phyloP scores from a whole-genome alignment of 2,797 vertebrate genomes.

The Phoxinus dragarum region DNA sequence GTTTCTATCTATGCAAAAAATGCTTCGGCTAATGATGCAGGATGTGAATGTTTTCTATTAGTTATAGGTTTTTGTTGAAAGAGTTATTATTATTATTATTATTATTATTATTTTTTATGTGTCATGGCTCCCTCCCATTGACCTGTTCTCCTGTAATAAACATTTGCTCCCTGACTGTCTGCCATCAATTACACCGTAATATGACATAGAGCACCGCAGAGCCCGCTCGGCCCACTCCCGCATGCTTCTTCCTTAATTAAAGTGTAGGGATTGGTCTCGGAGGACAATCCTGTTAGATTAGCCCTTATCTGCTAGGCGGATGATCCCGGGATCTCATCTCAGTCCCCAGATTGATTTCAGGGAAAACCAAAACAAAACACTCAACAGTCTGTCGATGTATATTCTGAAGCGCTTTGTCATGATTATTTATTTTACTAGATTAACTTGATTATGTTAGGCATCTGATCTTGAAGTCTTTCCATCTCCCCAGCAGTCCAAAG shows the following conservation, averaged over 20 bases:
- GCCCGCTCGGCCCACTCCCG: neutral
- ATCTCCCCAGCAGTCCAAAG: neutral
- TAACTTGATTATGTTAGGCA: neutral
- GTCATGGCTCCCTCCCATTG: neutral
- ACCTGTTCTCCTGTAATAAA: slow-evolving; percentile 2
- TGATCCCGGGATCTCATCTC: slow-evolving; percentile 35
- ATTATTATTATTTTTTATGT: neutral
- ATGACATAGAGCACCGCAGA: neutral
- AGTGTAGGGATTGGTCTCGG: slow-evolving; percentile 39
- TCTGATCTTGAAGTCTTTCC: slow-evolving; percentile 6
- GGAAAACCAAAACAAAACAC: slow-evolving; percentile 29
- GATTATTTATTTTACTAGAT: slow-evolving; percentile 2
- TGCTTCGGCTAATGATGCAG: neutral
- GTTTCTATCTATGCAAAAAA: neutral
- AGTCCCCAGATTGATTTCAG: slow-evolving; percentile 14
- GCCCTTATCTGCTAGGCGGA: slow-evolving; percentile 16
- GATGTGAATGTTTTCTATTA: neutral
- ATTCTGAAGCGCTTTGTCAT: slow-evolving; percentile 18
- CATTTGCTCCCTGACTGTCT: slow-evolving; percentile 21
- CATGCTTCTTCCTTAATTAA: slow-evolving; percentile 40
- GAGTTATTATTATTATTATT: neutral
- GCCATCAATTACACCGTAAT: slow-evolving; percentile 27
- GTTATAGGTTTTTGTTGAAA: neutral
- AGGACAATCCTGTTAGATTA: slow-evolving; percentile 55
- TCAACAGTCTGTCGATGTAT: neutral